These are phyloP conservation scores for Drosophila sproati DNA, from an alignment of 1,140 invertebrate species.

Conservation along the genomic window DNA sequence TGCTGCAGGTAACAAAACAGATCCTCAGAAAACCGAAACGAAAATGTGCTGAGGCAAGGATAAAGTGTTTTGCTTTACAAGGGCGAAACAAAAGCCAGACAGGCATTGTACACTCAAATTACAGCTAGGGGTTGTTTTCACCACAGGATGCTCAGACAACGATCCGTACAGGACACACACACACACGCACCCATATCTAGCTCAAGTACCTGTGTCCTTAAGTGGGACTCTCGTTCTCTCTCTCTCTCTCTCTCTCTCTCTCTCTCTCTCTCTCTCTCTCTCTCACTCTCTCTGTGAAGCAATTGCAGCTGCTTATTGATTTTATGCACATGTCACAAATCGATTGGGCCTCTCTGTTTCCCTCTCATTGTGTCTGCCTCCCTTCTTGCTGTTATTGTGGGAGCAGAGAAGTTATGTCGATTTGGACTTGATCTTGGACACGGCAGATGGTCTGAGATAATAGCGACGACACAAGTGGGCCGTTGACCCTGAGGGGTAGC, in stretches of 20 bases:
- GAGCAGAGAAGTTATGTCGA: conserved; percentile 32
- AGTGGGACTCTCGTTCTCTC: conserved; percentile 9
- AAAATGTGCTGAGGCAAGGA: not conserved
- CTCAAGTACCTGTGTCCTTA: conserved; percentile 55
- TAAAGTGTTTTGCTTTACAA: conserved; percentile 2
- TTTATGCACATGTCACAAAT: conserved; percentile 48
- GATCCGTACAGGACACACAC: conserved; percentile 22
- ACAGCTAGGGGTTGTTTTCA: conserved; percentile 28
- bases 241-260: too few relatives aligned
- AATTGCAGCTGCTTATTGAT: conserved; percentile 65
- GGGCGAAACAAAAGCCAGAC: not conserved
- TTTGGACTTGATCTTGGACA: conserved; percentile 26
- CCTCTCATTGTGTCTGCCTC: not conserved
- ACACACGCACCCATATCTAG: not conserved
- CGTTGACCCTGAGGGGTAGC: conserved; percentile 64
- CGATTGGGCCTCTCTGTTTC: conserved; percentile 14
- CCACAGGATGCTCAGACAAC: too few relatives aligned
- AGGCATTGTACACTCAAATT: conserved; percentile 59
- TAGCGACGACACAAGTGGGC: conserved; percentile 61
- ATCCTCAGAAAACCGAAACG: not conserved
- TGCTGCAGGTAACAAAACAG: not conserved
- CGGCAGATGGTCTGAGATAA: conserved; percentile 70
- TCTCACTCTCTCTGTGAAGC: conserved; percentile 3
- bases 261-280: not conserved
- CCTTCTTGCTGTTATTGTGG: conserved; percentile 31